Evolutionary conservation across 2,113 vertebrate genomes (phyloP).

Genomic region (Empidonax traillii): DNA sequence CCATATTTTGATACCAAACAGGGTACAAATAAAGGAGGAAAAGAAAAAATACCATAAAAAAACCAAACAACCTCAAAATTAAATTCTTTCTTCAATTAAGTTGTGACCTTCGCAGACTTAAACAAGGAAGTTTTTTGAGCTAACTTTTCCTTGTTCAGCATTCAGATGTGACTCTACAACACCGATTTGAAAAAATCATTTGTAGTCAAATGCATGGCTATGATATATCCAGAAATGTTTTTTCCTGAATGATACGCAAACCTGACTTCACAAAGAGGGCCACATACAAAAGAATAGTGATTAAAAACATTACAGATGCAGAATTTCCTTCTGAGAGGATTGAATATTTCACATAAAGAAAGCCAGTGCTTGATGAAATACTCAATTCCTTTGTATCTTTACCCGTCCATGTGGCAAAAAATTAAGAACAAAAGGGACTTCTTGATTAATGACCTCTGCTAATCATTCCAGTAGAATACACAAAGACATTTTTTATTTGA

Average conservation of each 20-base stretch:
- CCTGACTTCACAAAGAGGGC: background rate
- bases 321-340: constrained; percentile 26
- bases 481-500: constrained; percentile 63
- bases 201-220: background rate
- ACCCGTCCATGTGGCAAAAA: constrained; percentile 57
- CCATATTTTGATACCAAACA: background rate
- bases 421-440: constrained; percentile 64
- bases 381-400: constrained; percentile 38
- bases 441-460: constrained; percentile 71
- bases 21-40: background rate
- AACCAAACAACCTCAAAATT: accelerated
- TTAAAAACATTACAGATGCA: constrained; percentile 5
- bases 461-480: constrained; percentile 68
- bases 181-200: background rate
- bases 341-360: constrained; percentile 37
- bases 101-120: background rate
- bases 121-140: background rate
- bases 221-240: background rate
- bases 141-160: background rate
- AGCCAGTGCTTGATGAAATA: constrained; percentile 35
- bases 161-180: background rate
- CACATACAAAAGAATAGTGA: constrained; percentile 6
- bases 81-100: background rate
- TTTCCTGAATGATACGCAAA: background rate
- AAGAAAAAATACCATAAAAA: background rate